Conservation (phyloP, 2,888 invertebrate genomes). For the Euspilapteryx auroguttella region DNA sequence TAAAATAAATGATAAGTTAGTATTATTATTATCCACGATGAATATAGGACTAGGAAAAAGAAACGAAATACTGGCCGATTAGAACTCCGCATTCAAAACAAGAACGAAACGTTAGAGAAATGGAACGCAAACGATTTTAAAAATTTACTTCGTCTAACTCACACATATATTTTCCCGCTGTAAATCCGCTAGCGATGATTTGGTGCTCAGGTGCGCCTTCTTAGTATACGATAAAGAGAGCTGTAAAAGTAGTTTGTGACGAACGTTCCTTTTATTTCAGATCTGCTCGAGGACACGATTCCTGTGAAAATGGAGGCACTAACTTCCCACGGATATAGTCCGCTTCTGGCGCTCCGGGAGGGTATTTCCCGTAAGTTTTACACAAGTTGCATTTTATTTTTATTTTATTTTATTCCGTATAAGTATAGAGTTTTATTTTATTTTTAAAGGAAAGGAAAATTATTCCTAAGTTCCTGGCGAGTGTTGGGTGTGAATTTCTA, state of each 20-base stretch:
- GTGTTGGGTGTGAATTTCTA: too few species aligned
- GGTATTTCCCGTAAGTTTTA: conserved; percentile 19
- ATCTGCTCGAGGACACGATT: conserved; percentile 7
- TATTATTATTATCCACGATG: too few species aligned
- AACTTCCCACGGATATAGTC: conserved; percentile 10
- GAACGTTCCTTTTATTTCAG: conserved; percentile 12
- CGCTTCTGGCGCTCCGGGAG: conserved; percentile 16
- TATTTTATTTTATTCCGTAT: neutral
- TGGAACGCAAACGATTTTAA: too few species aligned
- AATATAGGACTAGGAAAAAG: too few species aligned
- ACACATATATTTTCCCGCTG: neutral
- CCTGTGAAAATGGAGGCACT: conserved; percentile 20
- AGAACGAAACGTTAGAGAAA: too few species aligned
- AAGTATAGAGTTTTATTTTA: too few species aligned
- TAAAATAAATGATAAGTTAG: too few species aligned
- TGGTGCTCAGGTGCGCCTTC: conserved; percentile 3
- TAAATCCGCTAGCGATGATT: conserved; percentile 4
- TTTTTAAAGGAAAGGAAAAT: too few species aligned
- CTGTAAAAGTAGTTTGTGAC: conserved; percentile 7
- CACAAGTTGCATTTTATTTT: conserved; percentile 6
- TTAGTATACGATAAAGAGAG: conserved; percentile 5
- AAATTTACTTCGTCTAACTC: too few species aligned
- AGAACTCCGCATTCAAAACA: too few species aligned
- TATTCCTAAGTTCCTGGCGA: too few species aligned
- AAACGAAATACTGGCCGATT: too few species aligned